phyloP scores from a whole-genome alignment of 2,113 vertebrate genomes.

The Callionymus lyra region DNA sequence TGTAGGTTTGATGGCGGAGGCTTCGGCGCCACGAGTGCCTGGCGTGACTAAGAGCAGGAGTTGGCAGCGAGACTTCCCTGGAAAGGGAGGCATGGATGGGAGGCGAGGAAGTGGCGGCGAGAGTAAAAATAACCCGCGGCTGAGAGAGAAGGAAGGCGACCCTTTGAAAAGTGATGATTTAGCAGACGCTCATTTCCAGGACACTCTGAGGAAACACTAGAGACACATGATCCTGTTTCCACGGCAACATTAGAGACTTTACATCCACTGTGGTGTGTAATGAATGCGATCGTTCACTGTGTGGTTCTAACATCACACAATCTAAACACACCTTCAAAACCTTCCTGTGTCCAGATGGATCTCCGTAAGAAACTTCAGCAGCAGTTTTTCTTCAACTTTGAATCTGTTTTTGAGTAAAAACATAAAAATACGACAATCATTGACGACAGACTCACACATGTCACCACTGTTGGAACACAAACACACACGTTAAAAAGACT shows the following conservation, averaged over 20 bases:
- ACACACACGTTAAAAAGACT: no score
- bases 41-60: constrained; percentile 67
- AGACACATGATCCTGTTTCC: constrained; percentile 7
- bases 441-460: no score
- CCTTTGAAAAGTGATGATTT: constrained; percentile 61
- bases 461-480: no score
- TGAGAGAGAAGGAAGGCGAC: constrained; percentile 49
- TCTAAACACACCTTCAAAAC: no score
- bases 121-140: constrained; percentile 61
- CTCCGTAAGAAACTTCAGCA: no score
- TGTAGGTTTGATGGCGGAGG: constrained; percentile 63
- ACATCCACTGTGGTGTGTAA: no score
- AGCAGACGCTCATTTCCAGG: constrained; percentile 56
- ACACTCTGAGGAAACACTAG: constrained; percentile 28
- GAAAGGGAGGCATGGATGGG: constrained; percentile 49
- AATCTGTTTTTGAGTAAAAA: no score
- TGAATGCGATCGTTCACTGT: no score
- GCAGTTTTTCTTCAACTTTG: no score
- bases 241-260: neutral
- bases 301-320: no score
- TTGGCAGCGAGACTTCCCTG: constrained; percentile 53
- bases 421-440: no score
- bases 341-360: no score
- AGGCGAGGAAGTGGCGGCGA: constrained; percentile 24
- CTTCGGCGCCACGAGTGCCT: constrained; percentile 65